phyloP scores from a whole-genome alignment of 2,797 vertebrate species.

The Thamnophis elegans region DNA sequence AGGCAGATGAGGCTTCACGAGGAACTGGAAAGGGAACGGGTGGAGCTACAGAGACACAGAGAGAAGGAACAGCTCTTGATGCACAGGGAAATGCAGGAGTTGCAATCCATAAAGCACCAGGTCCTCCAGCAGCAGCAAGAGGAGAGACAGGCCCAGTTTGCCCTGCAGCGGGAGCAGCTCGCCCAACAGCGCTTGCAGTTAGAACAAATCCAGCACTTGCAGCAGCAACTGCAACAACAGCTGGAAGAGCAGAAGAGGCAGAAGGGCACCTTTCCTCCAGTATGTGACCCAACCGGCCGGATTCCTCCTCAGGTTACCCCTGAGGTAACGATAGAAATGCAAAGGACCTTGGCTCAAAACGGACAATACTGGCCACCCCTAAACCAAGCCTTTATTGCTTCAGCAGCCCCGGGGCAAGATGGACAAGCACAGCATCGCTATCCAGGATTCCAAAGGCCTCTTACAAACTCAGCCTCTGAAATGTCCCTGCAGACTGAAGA shows the following conservation, averaged over 20 bases:
- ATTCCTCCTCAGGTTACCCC: slow-evolving; percentile 75
- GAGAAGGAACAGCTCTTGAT: slow-evolving; percentile 97
- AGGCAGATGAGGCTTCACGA: slow-evolving; percentile 92
- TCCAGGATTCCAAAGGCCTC: slow-evolving; percentile 76
- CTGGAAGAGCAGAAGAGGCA: slow-evolving; percentile 96
- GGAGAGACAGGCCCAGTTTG: slow-evolving; percentile 93
- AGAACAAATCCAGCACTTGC: slow-evolving; percentile 96
- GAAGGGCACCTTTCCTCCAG: slow-evolving; percentile 79
- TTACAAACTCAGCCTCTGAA: slow-evolving; percentile 93
- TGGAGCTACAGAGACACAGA: slow-evolving; percentile 93
- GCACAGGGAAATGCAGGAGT: slow-evolving; percentile 94
- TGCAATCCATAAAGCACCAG: slow-evolving; percentile 98
- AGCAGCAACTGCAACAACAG: slow-evolving; percentile 98
- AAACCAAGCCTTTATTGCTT: slow-evolving; percentile 72
- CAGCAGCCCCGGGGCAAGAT: slow-evolving; percentile 73
- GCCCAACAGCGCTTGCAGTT: slow-evolving; percentile 96
- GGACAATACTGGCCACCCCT: slow-evolving; percentile 87
- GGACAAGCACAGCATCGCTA: slow-evolving; percentile 67
- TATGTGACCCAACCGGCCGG: slow-evolving; percentile 83
- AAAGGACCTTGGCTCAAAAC: slow-evolving; percentile 79
- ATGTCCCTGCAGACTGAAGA: slow-evolving; percentile 93
- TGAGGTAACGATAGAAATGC: slow-evolving; percentile 69
- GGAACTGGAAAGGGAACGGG: slow-evolving; percentile 91
- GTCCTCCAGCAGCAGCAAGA: slow-evolving; percentile 96
- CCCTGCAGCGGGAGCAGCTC: slow-evolving; percentile 94